phyloP scores from a whole-genome alignment of 1,140 invertebrate species.

The Coenobita brevimanus region DNA sequence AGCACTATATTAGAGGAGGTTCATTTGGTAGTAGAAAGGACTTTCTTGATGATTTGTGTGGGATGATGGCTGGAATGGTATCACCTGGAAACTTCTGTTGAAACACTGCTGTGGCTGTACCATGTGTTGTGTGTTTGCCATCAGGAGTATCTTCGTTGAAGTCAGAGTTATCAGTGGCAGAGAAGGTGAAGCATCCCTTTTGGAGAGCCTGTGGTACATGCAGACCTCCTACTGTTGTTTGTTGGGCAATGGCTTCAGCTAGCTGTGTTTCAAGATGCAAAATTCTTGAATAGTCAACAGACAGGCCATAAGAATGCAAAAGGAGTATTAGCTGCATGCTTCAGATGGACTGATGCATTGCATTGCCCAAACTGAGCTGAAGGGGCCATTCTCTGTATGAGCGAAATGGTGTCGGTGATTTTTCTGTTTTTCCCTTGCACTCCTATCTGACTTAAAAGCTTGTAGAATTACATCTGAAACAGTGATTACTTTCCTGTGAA shows the following conservation, averaged over 20 bases:
- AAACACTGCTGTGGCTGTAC: neutral
- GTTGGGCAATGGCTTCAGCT: neutral
- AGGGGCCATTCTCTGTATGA: no score
- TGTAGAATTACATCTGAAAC: no score
- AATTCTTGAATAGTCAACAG: no score
- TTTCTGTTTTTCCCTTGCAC: no score
- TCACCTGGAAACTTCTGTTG: neutral
- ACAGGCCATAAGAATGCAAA: no score
- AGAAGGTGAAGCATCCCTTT: neutral
- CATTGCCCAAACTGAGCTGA: no score
- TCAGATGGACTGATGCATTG: no score
- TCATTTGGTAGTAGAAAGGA: no score
- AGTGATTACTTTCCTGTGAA: no score
- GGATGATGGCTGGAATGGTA: neutral
- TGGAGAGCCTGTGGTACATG: neutral
- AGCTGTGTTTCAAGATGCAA: neutral
- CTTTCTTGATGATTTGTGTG: neutral
- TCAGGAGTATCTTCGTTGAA: constrained; percentile 8
- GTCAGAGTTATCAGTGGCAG: neutral
- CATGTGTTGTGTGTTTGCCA: constrained; percentile 1
- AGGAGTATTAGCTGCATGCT: no score
- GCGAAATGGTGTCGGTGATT: no score
- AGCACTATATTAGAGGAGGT: neutral
- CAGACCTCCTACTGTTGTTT: neutral
- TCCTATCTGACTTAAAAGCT: no score